Conservation (phyloP, 2,888 invertebrate genomes). For the Norana najaformis region DNA sequence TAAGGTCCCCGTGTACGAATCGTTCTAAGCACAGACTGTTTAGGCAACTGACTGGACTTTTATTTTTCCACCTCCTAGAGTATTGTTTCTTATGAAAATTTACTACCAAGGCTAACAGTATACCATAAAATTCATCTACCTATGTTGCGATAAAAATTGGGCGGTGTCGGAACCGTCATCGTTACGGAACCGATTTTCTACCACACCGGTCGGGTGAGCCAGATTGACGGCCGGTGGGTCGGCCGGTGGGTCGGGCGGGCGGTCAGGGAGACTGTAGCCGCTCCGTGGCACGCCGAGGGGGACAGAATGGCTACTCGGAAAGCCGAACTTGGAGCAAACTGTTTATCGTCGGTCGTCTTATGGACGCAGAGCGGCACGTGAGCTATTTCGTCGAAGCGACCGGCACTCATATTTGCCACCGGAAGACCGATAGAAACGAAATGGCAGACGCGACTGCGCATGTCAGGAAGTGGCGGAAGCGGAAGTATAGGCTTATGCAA, state of each 20-base stretch:
- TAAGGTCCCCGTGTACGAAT: too few relatives aligned
- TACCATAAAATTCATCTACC: neutral
- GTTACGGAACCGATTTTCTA: neutral
- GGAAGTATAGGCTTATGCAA: slow-evolving; percentile 17
- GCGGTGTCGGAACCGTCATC: neutral
- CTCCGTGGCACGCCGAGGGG: slow-evolving; percentile 1
- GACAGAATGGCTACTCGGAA: neutral
- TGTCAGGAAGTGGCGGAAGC: neutral
- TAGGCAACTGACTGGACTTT: too few relatives aligned
- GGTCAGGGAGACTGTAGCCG: slow-evolving; percentile 1
- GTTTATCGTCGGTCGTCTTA: neutral
- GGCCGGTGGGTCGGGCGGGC: neutral
- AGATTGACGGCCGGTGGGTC: neutral
- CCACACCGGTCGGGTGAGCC: neutral
- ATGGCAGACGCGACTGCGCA: neutral
- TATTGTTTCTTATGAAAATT: neutral
- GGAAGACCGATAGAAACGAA: neutral
- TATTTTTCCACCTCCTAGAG: neutral
- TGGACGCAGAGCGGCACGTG: neutral
- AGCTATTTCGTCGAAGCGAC: slow-evolving; percentile 5
- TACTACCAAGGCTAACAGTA: neutral
- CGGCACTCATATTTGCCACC: neutral
- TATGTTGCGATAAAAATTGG: neutral
- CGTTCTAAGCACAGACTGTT: too few relatives aligned
- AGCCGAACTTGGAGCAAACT: slow-evolving; percentile 13